Percentiles rank a stretch among this genome's conserved stretches.
Conservation (phyloP, 2,113 vertebrate species). For the Indicator indicator region DNA sequence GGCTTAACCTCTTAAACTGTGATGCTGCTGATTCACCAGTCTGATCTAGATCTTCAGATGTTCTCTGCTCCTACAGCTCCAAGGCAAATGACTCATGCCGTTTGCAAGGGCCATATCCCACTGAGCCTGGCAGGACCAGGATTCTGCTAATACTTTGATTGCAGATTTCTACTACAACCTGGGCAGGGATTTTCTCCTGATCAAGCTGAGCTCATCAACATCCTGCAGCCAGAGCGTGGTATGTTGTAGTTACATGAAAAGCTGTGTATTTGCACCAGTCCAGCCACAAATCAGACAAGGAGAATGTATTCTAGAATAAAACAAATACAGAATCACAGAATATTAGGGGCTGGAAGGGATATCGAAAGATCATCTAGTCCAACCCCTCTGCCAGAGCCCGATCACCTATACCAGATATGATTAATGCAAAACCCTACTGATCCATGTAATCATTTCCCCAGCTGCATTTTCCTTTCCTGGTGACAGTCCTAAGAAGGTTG, state of each 20-base stretch:
- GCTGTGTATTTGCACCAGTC: not conserved
- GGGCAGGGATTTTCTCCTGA: not conserved
- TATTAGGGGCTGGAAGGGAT: no score
- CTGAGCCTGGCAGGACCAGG: not conserved
- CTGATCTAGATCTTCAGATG: conserved; percentile 38
- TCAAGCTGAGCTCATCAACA: not conserved
- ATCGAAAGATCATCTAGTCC: no score
- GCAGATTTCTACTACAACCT: not conserved
- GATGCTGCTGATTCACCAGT: conserved; percentile 49
- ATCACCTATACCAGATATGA: not conserved
- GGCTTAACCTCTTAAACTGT: conserved; percentile 62
- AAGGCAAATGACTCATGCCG: conserved; percentile 15
- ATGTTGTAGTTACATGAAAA: not conserved
- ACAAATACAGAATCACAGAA: not conserved
- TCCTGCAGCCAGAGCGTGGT: not conserved
- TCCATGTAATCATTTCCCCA: not conserved
- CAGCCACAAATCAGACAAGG: not conserved
- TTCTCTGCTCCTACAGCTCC: conserved; percentile 22
- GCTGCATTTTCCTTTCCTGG: not conserved
- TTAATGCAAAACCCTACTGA: not conserved
- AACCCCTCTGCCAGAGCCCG: no score
- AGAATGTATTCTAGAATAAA: not conserved
- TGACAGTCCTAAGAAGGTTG: not conserved
- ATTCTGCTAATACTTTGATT: not conserved
- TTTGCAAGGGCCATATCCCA: not conserved